These are phyloP conservation scores for Xestobium rufovillosum DNA, from an alignment of 2,888 invertebrate genomes.

Conservation along the genomic window DNA sequence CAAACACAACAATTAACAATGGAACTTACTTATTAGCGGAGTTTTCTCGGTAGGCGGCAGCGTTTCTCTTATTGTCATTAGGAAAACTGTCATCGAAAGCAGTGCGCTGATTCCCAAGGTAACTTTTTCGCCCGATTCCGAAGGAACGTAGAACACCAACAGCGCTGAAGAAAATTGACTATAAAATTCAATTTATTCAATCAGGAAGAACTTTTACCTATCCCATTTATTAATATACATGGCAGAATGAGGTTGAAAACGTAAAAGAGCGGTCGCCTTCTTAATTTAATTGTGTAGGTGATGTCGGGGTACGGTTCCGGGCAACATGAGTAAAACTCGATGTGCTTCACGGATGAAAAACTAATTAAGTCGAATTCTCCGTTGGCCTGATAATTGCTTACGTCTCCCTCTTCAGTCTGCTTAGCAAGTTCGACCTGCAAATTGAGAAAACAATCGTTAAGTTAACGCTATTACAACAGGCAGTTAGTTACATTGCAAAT, in stretches of 20 bases:
- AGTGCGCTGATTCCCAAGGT: slow-evolving; percentile 79
- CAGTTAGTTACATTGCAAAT: no score
- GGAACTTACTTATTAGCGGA: slow-evolving; percentile 70
- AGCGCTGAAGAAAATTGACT: slow-evolving; percentile 51
- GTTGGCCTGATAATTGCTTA: slow-evolving; percentile 84
- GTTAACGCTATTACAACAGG: no score
- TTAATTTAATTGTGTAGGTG: slow-evolving; percentile 68
- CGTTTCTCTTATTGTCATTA: slow-evolving; percentile 81
- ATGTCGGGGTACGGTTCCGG: slow-evolving; percentile 79
- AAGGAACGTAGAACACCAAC: slow-evolving; percentile 80
- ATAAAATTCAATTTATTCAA: slow-evolving; percentile 2
- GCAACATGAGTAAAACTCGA: slow-evolving; percentile 73
- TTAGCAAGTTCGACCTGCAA: slow-evolving; percentile 64
- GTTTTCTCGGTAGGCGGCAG: slow-evolving; percentile 82
- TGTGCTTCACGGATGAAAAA: slow-evolving; percentile 64
- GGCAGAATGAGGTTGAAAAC: slow-evolving; percentile 81
- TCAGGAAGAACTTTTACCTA: slow-evolving; percentile 50
- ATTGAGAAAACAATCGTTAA: no score
- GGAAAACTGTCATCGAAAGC: slow-evolving; percentile 82
- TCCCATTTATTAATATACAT: slow-evolving; percentile 76
- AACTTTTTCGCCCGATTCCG: slow-evolving; percentile 82
- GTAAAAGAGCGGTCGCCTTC: slow-evolving; percentile 74
- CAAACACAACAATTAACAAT: no score
- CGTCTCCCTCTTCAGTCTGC: slow-evolving; percentile 74
- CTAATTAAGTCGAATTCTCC: slow-evolving; percentile 81